Percentiles rank a stretch among this genome's conserved stretches.
These are phyloP conservation scores for Sylvicola fuscatus DNA, from an alignment of 2,888 invertebrate genomes.

Conservation along the genomic window DNA sequence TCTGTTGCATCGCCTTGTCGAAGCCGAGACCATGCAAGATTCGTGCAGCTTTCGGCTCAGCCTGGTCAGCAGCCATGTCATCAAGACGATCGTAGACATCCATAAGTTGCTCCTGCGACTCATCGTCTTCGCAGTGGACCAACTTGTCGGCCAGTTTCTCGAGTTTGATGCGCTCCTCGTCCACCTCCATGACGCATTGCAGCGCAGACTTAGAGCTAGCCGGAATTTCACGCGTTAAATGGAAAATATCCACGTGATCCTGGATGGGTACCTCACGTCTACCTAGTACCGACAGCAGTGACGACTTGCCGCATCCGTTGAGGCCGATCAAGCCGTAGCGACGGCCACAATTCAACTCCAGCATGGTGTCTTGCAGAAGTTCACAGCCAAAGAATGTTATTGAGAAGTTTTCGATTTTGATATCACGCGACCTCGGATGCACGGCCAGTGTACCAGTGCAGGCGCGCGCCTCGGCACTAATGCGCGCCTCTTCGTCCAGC, in stretches of 20 bases:
- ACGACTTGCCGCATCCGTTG: conserved; percentile 98
- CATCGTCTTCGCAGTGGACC: conserved; percentile 71
- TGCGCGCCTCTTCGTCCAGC: conserved; percentile 71
- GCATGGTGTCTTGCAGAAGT: conserved; percentile 81
- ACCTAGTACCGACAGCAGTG: conserved; percentile 75
- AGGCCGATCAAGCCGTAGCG: conserved; percentile 91
- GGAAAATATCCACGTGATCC: conserved; percentile 92
- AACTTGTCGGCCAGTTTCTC: conserved; percentile 85
- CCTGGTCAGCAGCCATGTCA: conserved; percentile 89
- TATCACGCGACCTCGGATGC: conserved; percentile 87
- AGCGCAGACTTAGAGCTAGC: conserved; percentile 95
- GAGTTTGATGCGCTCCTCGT: conserved; percentile 74
- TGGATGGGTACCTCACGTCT: conserved; percentile 92
- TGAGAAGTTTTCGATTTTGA: conserved; percentile 90
- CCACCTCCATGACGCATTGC: conserved; percentile 95
- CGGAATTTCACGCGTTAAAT: conserved; percentile 91
- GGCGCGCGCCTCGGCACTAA: conserved; percentile 83
- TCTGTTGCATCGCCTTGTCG: conserved; percentile 62
- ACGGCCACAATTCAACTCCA: conserved; percentile 93
- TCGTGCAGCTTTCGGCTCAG: conserved; percentile 82
- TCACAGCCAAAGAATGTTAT: conserved; percentile 97
- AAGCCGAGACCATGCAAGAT: conserved; percentile 96
- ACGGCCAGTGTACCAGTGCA: conserved; percentile 91
- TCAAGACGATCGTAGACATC: conserved; percentile 96
- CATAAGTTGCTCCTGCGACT: conserved; percentile 87